A percentile compares a stretch with the other conserved stretches of the same genome.
These are phyloP conservation scores for Brachionus sp. DNA, from an alignment of 1,140 invertebrate genomes.

Conservation along the genomic window DNA sequence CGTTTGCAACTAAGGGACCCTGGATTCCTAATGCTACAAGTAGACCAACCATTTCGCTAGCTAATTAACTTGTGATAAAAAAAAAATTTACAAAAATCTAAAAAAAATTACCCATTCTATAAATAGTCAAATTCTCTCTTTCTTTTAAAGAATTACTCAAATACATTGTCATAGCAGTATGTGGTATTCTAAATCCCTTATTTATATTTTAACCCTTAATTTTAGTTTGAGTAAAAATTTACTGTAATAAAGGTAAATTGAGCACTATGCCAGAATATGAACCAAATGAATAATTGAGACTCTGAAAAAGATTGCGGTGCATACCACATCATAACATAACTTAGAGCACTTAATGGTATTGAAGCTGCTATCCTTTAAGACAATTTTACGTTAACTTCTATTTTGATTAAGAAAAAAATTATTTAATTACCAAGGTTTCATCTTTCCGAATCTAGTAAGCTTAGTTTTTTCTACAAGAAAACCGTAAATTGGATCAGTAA, in stretches of 20 bases:
- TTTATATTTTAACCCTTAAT: not conserved
- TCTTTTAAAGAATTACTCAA: slow-evolving; percentile 12
- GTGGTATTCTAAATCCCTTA: slow-evolving; percentile 37
- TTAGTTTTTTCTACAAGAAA: slow-evolving; percentile 19
- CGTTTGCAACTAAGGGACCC: not conserved
- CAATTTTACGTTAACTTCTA: not conserved
- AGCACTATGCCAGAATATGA: slow-evolving; percentile 11
- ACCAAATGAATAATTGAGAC: slow-evolving; percentile 22
- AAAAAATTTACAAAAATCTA: not conserved
- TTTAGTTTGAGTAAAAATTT: not conserved
- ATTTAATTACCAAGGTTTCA: slow-evolving; percentile 37
- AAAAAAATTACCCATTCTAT: slow-evolving; percentile 11
- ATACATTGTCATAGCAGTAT: slow-evolving; percentile 41
- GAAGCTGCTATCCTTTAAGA: not conserved
- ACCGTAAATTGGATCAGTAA: slow-evolving; percentile 42
- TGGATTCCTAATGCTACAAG: slow-evolving; percentile 29
- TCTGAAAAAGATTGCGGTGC: slow-evolving; percentile 17
- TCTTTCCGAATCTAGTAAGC: slow-evolving; percentile 39
- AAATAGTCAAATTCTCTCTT: slow-evolving; percentile 7
- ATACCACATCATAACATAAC: slow-evolving; percentile 45
- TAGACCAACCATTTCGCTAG: slow-evolving; percentile 41
- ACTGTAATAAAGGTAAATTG: slow-evolving; percentile 21
- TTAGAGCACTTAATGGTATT: slow-evolving; percentile 23
- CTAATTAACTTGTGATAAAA: not conserved
- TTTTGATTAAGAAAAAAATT: not conserved